phyloP scores from a whole-genome alignment of 1,140 invertebrate species.

The Drosophila ambigua region DNA sequence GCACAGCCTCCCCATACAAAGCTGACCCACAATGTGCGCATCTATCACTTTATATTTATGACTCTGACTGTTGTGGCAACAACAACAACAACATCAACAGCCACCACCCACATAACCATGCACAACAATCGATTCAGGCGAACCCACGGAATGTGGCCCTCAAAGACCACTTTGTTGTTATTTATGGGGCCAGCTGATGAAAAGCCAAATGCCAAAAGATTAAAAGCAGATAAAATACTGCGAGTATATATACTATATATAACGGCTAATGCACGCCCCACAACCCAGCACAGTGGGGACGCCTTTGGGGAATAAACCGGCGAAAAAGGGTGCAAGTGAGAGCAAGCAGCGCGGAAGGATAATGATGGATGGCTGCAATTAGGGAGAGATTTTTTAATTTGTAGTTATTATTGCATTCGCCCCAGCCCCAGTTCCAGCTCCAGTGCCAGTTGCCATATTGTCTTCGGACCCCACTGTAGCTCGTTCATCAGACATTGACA shows the following conservation, averaged over 20 bases:
- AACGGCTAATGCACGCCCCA: constrained; percentile 43
- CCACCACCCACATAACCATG: constrained; percentile 14
- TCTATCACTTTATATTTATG: constrained; percentile 81
- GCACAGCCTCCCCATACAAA: not conserved
- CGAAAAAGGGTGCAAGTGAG: constrained; percentile 17
- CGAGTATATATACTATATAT: constrained; percentile 45
- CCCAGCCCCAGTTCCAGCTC: not conserved
- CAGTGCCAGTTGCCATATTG: no score
- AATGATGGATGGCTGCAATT: constrained; percentile 45
- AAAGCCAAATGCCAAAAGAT: constrained; percentile 79
- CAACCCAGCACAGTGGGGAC: constrained; percentile 25
- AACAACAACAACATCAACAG: constrained; percentile 18
- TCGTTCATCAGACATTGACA: constrained; percentile 65
- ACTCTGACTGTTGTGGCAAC: constrained; percentile 51
- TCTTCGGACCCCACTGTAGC: constrained; percentile 33
- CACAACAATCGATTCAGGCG: constrained; percentile 41
- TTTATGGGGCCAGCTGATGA: constrained; percentile 77
- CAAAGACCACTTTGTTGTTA: constrained; percentile 80
- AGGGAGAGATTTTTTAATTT: constrained; percentile 32
- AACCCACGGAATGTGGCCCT: constrained; percentile 57
- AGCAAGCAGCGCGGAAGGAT: not conserved
- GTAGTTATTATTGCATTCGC: constrained; percentile 10
- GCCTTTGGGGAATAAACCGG: not conserved
- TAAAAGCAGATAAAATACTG: constrained; percentile 75
- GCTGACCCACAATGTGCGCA: constrained; percentile 28